Evolutionary conservation across 2,888 invertebrate species (phyloP).

Genomic region (Petrolisthes manimaculis): DNA sequence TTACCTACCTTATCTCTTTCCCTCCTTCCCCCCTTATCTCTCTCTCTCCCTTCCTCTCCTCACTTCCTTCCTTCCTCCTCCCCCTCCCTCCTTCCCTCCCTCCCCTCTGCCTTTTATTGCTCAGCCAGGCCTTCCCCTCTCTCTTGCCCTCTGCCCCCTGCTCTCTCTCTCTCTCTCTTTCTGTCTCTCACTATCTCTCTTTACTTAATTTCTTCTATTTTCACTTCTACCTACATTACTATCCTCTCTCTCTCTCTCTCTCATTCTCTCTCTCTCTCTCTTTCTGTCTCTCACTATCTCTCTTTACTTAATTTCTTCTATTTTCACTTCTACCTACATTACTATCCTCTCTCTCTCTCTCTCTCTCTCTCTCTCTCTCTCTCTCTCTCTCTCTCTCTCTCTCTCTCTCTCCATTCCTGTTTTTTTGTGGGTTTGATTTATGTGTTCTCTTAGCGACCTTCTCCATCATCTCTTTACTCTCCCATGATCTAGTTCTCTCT

Average conservation of each 20-base stretch:
- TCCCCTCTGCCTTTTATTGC: neutral
- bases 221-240: neutral
- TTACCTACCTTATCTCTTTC: neutral
- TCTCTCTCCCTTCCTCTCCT: neutral
- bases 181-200: neutral
- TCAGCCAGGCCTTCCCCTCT: neutral
- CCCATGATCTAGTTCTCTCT: constrained; percentile 2
- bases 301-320: no score
- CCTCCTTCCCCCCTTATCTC: neutral
- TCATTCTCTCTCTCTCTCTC: neutral
- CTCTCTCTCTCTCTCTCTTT: neutral
- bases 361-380: neutral
- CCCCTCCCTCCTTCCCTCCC: neutral
- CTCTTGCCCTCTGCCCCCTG: neutral
- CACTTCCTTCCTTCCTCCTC: neutral
- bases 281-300: neutral
- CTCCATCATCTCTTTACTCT: neutral
- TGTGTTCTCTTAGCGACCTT: neutral
- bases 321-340: no score
- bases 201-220: neutral
- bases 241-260: neutral
- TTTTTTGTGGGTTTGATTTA: neutral
- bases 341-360: neutral
- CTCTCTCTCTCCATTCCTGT: neutral
- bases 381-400: neutral